Conservation (phyloP, 2,113 vertebrate species). For the Eira barbara region DNA sequence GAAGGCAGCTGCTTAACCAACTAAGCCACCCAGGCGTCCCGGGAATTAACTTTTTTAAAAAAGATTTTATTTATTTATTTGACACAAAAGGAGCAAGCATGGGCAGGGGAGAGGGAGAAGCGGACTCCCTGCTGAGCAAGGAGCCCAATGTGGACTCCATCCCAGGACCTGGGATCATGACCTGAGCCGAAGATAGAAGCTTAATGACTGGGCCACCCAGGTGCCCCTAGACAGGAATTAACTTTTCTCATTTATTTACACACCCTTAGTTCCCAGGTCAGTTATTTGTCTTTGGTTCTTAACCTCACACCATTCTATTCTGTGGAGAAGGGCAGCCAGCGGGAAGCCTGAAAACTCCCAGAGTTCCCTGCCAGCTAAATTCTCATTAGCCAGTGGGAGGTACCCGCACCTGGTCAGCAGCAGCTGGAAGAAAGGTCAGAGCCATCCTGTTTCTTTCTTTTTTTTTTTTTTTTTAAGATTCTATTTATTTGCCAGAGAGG, state of each 20-base stretch:
- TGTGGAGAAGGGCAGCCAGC: neutral
- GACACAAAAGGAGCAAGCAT: too few relatives aligned
- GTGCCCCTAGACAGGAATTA: neutral
- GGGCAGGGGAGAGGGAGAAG: too few relatives aligned
- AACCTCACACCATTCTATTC: neutral
- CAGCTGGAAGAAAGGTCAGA: neutral
- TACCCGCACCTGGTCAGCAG: neutral
- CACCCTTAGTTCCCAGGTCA: neutral
- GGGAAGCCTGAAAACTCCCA: neutral
- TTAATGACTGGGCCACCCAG: too few relatives aligned
- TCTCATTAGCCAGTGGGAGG: neutral
- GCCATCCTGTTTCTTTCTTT: neutral
- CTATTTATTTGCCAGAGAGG: too few relatives aligned
- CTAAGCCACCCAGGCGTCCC: too few relatives aligned
- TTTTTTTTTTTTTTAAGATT: too few relatives aligned
- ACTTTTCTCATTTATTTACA: neutral
- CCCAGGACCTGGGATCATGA: too few relatives aligned
- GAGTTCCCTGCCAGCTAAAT: neutral
- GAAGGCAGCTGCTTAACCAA: too few relatives aligned
- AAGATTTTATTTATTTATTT: too few relatives aligned
- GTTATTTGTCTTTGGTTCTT: neutral
- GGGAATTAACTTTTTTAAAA: neutral
- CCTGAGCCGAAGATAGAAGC: too few relatives aligned
- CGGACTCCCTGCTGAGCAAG: too few relatives aligned
- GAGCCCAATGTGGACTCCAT: too few relatives aligned